Evolutionary conservation across 2,113 vertebrate genomes (phyloP).

Genomic region (Galeopterus variegatus): DNA sequence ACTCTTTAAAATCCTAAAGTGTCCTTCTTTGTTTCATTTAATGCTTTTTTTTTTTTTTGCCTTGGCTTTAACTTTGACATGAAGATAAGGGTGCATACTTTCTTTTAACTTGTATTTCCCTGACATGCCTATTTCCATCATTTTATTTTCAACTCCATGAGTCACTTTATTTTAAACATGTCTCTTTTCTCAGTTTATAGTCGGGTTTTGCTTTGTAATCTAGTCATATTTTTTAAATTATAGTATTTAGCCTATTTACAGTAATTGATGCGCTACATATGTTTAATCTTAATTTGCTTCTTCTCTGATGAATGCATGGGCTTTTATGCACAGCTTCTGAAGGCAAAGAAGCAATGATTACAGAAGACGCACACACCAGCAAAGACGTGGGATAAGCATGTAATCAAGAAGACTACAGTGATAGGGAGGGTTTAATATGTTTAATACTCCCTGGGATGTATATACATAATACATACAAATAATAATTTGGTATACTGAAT

Average conservation of each 20-base stretch:
- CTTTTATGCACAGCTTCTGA: not conserved
- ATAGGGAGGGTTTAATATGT: not conserved
- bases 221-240: not conserved
- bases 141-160: not conserved
- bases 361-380: not conserved
- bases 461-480: not conserved
- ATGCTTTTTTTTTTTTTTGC: not conserved
- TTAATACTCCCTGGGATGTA: not conserved
- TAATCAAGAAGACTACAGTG: not conserved
- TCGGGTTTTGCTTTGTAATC: slow-evolving; percentile 27
- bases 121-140: not conserved
- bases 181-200: slow-evolving; percentile 13
- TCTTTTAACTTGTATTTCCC: not conserved
- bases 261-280: not conserved
- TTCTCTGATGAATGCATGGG: not conserved
- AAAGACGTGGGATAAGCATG: not conserved
- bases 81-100: not conserved
- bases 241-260: not conserved
- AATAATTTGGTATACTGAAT: not conserved
- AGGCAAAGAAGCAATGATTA: not conserved
- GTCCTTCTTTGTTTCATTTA: not conserved
- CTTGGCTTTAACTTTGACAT: not conserved
- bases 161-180: not conserved
- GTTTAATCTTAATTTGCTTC: not conserved
- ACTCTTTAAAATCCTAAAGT: not conserved